phyloP scores from a whole-genome alignment of 2,888 invertebrate species.

The Drosophila emarginata region DNA sequence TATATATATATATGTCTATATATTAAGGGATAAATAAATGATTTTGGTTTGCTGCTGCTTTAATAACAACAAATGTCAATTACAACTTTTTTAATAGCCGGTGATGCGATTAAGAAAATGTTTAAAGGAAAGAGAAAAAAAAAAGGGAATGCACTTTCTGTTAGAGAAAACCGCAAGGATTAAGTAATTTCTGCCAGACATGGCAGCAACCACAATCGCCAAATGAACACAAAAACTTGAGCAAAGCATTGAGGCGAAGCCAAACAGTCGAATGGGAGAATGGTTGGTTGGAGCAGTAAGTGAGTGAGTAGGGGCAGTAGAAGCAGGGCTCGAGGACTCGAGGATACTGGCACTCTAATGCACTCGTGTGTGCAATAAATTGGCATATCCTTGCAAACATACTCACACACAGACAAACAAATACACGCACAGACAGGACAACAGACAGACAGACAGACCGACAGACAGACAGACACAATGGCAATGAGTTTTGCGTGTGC shows the following conservation, averaged over 20 bases:
- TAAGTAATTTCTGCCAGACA: constrained; percentile 78
- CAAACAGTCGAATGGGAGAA: not conserved
- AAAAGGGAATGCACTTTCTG: constrained; percentile 46
- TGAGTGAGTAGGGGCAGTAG: constrained; percentile 1
- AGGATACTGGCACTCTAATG: constrained; percentile 68
- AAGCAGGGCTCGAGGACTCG: constrained; percentile 25
- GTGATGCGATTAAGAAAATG: too few relatives aligned
- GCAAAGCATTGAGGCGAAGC: constrained; percentile 26
- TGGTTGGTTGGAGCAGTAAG: not conserved
- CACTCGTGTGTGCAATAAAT: constrained; percentile 79
- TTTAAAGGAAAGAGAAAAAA: constrained; percentile 4
- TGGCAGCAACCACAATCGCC: constrained; percentile 78
- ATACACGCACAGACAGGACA: constrained; percentile 8
- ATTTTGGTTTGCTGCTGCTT: constrained; percentile 55
- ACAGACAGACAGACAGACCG: constrained; percentile 8
- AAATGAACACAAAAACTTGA: constrained; percentile 78
- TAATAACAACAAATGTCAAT: constrained; percentile 71
- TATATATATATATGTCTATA: not conserved
- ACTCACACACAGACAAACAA: constrained; percentile 26
- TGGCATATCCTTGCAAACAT: constrained; percentile 72
- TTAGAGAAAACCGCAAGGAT: constrained; percentile 72
- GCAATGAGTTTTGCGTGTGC: constrained; percentile 76
- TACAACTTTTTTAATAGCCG: constrained; percentile 72
- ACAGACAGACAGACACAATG: constrained; percentile 34
- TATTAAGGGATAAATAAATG: constrained; percentile 42